These are phyloP conservation scores for Agrochola lychnidis DNA, from an alignment of 2,888 invertebrate genomes.

Conservation along the genomic window DNA sequence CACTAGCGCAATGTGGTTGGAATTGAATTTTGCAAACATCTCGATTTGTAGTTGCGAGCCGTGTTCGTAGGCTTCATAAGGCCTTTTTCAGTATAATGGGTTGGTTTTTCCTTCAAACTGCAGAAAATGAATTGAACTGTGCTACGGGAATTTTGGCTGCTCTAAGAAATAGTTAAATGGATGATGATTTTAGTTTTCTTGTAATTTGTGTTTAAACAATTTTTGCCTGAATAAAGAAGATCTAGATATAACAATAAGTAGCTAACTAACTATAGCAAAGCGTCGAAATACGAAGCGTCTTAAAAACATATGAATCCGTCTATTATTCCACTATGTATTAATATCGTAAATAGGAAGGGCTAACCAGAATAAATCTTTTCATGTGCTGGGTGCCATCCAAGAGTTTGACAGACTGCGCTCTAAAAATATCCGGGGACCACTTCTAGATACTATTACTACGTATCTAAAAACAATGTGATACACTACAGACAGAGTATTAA, in stretches of 20 bases:
- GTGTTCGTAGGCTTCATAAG: too few species aligned
- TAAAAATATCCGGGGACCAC: conserved; percentile 73
- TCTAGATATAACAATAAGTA: neutral
- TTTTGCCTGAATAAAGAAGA: too few species aligned
- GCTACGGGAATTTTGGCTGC: neutral
- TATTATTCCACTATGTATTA: conserved; percentile 26
- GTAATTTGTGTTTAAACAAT: neutral
- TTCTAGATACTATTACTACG: conserved; percentile 57
- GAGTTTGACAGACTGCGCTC: conserved; percentile 70
- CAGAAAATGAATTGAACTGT: neutral
- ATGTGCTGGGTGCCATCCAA: conserved; percentile 78
- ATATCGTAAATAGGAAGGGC: conserved; percentile 70
- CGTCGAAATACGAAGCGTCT: neutral
- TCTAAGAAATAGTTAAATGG: neutral
- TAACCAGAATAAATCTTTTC: conserved; percentile 67
- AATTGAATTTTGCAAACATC: too few species aligned
- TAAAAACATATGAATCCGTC: conserved; percentile 12
- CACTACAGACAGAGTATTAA: neutral
- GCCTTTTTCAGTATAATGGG: neutral
- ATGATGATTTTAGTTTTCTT: too few species aligned
- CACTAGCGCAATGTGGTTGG: too few species aligned
- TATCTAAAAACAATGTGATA: neutral
- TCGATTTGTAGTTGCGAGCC: too few species aligned
- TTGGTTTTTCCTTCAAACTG: neutral
- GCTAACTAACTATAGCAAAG: neutral